Conservation (phyloP, 2,888 invertebrate species). For the Chrysolina americana region DNA sequence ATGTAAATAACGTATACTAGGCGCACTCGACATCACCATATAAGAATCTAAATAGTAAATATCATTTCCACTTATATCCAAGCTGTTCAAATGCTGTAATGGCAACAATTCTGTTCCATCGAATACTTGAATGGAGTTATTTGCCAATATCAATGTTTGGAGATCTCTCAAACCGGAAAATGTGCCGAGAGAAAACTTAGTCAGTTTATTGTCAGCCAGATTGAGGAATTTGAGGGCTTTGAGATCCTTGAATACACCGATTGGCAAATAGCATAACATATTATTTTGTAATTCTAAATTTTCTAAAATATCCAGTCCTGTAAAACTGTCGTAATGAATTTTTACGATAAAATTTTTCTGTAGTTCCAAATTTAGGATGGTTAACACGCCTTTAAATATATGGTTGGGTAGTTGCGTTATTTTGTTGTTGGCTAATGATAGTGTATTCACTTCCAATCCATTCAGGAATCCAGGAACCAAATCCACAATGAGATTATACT, state of each 20-base stretch:
- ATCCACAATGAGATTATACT: constrained; percentile 58
- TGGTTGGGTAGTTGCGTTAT: constrained; percentile 56
- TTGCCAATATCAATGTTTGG: constrained; percentile 58
- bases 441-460: constrained; percentile 58
- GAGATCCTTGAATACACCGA: constrained; percentile 61
- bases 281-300: constrained; percentile 62
- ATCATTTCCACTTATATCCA: constrained; percentile 64
- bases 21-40: constrained; percentile 57
- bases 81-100: constrained; percentile 55
- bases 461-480: constrained; percentile 60
- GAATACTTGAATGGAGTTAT: constrained; percentile 60
- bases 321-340: constrained; percentile 59
- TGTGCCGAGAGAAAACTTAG: constrained; percentile 58
- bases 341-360: constrained; percentile 61
- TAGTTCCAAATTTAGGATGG: constrained; percentile 61
- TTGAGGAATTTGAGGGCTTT: constrained; percentile 58
- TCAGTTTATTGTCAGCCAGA: constrained; percentile 61
- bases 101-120: constrained; percentile 60
- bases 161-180: constrained; percentile 63
- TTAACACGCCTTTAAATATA: constrained; percentile 59
- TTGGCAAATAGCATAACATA: constrained; percentile 61
- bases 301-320: constrained; percentile 59
- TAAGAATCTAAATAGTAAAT: constrained; percentile 62
- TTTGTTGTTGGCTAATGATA: constrained; percentile 60
- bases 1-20: constrained; percentile 58